Evolutionary conservation across 2,797 vertebrate genomes (phyloP).

Genomic region (Bryconaethiops microstoma): DNA sequence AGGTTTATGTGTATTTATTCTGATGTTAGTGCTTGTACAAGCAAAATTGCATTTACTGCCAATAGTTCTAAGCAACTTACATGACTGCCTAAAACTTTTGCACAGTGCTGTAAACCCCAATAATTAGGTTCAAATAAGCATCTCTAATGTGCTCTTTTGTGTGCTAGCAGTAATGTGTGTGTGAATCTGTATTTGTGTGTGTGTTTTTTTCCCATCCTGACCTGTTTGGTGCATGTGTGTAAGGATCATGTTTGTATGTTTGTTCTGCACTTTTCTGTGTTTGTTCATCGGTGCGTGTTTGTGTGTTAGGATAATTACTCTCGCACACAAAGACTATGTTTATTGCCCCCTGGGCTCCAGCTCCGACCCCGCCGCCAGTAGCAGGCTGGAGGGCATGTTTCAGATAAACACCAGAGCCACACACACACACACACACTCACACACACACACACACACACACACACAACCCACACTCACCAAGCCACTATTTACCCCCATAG

Average conservation of each 20-base stretch:
- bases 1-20: no score
- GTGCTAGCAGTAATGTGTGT: background rate
- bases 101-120: no score
- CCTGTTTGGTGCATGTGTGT: conserved; percentile 41
- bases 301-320: conserved; percentile 51
- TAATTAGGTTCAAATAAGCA: no score
- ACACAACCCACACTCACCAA: conserved; percentile 48
- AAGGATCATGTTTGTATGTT: conserved; percentile 40
- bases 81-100: background rate
- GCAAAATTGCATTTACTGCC: no score
- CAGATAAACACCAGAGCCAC: conserved; percentile 42
- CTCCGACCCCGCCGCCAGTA: conserved; percentile 44
- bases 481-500: conserved; percentile 71
- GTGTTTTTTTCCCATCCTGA: conserved; percentile 31
- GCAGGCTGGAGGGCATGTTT: conserved; percentile 32
- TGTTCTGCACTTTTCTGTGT: conserved; percentile 39
- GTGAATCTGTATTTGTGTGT: background rate
- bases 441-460: conserved; percentile 26
- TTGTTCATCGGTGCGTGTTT: conserved; percentile 51
- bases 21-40: no score
- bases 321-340: conserved; percentile 44
- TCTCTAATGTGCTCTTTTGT: background rate
- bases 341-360: conserved; percentile 46
- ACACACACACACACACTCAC: conserved; percentile 22
- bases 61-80: no score